These are phyloP conservation scores for Coracias cyanogaster DNA, from an alignment of 2,797 vertebrate genomes.

Conservation along the genomic window DNA sequence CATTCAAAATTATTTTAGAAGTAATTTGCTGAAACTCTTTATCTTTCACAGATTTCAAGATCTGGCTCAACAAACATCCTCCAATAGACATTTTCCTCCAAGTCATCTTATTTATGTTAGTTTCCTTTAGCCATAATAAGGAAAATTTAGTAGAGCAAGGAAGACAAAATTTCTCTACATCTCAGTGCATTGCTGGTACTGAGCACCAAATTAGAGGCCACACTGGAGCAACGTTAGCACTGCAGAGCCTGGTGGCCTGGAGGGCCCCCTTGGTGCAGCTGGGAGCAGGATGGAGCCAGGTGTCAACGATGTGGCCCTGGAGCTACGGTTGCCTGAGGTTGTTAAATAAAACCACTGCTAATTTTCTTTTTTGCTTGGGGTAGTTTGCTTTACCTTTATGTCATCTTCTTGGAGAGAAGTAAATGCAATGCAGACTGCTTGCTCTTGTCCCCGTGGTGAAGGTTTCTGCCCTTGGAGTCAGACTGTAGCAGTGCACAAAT, in stretches of 20 bases:
- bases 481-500: background rate
- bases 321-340: background rate
- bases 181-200: background rate
- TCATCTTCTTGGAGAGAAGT: background rate
- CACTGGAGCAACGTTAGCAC: background rate
- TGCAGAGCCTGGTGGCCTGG: background rate
- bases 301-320: background rate
- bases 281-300: background rate
- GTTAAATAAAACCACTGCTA: background rate
- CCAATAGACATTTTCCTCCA: background rate
- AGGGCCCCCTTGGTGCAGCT: background rate
- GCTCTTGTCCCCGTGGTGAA: background rate
- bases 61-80: background rate
- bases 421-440: background rate
- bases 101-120: background rate
- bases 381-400: conserved; percentile 3
- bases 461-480: background rate
- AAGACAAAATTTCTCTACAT: background rate
- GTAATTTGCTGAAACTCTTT: background rate
- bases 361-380: background rate
- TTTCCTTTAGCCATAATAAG: background rate
- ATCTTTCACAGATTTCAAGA: background rate
- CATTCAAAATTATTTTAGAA: background rate
- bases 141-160: background rate
- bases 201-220: background rate